A percentile compares a stretch with the other conserved stretches of the same genome.
phyloP scores from a whole-genome alignment of 1,140 invertebrate species.

The Elysia chlorotica region DNA sequence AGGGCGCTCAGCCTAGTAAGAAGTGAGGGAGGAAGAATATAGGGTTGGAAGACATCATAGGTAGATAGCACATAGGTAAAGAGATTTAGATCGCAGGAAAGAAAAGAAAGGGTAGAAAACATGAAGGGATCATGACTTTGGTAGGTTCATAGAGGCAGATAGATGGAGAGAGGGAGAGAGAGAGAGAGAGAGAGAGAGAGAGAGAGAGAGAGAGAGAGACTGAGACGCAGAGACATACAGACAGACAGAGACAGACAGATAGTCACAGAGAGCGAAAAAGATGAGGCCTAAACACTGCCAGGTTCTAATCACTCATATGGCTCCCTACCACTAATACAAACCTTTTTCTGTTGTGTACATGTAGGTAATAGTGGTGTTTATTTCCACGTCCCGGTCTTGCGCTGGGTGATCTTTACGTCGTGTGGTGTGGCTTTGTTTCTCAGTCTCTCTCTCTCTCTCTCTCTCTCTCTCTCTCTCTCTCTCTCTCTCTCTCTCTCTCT shows the following conservation, averaged over 20 bases:
- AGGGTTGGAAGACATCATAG: too few relatives aligned
- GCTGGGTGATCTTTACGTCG: too few relatives aligned
- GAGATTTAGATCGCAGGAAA: background rate
- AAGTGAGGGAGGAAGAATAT: background rate
- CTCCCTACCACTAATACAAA: too few relatives aligned
- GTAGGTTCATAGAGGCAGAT: too few relatives aligned
- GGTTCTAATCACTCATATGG: too few relatives aligned
- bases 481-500: background rate
- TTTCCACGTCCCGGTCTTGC: too few relatives aligned
- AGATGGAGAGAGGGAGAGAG: background rate
- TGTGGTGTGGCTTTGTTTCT: too few relatives aligned
- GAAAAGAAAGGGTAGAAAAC: background rate
- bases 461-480: background rate
- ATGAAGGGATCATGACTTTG: too few relatives aligned
- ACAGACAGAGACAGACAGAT: background rate
- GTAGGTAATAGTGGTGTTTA: too few relatives aligned
- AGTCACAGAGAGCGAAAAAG: background rate
- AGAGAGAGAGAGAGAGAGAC: slow-evolving; percentile 1
- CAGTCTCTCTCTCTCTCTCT: background rate
- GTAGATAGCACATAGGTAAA: background rate
- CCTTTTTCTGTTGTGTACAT: too few relatives aligned
- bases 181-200: background rate
- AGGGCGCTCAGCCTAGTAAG: background rate
- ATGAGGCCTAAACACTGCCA: too few relatives aligned
- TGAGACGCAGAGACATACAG: background rate